Conservation (phyloP, 2,888 invertebrate species). For the Sipha maydis region DNA sequence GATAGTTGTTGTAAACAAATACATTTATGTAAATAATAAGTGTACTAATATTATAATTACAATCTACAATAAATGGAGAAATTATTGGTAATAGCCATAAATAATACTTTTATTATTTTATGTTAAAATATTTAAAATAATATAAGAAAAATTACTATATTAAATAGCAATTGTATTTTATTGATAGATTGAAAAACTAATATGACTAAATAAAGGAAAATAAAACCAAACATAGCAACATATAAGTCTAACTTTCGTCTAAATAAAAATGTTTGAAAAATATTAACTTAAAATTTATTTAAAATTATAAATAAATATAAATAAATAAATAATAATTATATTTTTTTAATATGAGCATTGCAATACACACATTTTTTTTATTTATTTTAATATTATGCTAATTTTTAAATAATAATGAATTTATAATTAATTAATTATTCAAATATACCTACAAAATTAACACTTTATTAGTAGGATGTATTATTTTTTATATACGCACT, state of each 20-base stretch:
- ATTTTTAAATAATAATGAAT: too few relatives aligned
- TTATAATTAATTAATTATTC: too few relatives aligned
- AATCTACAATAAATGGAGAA: background rate
- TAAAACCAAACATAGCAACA: too few relatives aligned
- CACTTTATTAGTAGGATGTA: too few relatives aligned
- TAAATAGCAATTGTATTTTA: background rate
- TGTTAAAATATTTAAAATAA: background rate
- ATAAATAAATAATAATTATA: background rate
- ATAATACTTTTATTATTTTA: background rate
- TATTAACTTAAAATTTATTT: background rate
- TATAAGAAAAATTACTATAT: background rate
- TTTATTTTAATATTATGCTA: background rate
- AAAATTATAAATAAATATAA: too few relatives aligned
- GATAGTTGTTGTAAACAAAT: background rate
- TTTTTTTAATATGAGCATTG: background rate
- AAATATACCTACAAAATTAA: too few relatives aligned
- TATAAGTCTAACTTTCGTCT: too few relatives aligned
- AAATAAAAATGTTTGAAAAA: background rate
- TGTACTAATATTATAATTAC: background rate
- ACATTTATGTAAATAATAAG: background rate
- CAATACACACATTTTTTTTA: background rate
- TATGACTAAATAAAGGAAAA: too few relatives aligned
- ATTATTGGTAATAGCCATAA: background rate
- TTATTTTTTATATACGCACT: too few relatives aligned
- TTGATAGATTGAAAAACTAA: too few relatives aligned